Conservation (phyloP, 2,888 invertebrate species). For the Zaprionus obscuricornis region DNA sequence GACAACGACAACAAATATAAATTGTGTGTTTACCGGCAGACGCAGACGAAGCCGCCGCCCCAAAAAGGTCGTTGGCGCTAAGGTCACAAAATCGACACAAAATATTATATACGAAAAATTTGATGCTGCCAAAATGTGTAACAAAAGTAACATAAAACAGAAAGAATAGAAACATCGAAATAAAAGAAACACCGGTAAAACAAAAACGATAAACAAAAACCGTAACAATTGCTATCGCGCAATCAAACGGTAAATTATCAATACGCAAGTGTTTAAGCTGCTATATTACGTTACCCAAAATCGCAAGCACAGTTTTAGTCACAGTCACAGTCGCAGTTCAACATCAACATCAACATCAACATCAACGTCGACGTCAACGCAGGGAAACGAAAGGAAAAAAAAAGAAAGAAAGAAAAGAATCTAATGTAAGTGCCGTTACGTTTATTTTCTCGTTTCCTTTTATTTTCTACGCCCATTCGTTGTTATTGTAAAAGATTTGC, state of each 20-base stretch:
- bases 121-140: too few relatives aligned
- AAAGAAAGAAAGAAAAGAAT: constrained; percentile 9
- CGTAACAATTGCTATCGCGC: constrained; percentile 30
- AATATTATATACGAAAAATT: too few relatives aligned
- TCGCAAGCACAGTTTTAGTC: constrained; percentile 14
- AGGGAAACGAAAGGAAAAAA: too few relatives aligned
- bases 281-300: constrained; percentile 21
- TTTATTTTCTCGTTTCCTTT: constrained; percentile 35
- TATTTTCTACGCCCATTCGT: constrained; percentile 23
- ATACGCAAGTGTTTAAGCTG: constrained; percentile 27
- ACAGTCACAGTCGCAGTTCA: constrained; percentile 17
- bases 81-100: too few relatives aligned
- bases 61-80: constrained; percentile 65
- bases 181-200: too few relatives aligned
- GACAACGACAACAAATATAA: constrained; percentile 16
- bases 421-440: constrained; percentile 65
- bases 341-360: neutral
- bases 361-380: constrained; percentile 12
- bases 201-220: too few relatives aligned
- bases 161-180: constrained; percentile 17
- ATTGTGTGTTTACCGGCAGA: constrained; percentile 48
- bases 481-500: constrained; percentile 64
- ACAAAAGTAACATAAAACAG: constrained; percentile 50
- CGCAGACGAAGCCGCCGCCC: constrained; percentile 37
- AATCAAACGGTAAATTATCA: constrained; percentile 48